A percentile compares a stretch with the other conserved stretches of the same genome.
Evolutionary conservation across 2,797 vertebrate species (phyloP).

Genomic region (Hipposideros larvatus): DNA sequence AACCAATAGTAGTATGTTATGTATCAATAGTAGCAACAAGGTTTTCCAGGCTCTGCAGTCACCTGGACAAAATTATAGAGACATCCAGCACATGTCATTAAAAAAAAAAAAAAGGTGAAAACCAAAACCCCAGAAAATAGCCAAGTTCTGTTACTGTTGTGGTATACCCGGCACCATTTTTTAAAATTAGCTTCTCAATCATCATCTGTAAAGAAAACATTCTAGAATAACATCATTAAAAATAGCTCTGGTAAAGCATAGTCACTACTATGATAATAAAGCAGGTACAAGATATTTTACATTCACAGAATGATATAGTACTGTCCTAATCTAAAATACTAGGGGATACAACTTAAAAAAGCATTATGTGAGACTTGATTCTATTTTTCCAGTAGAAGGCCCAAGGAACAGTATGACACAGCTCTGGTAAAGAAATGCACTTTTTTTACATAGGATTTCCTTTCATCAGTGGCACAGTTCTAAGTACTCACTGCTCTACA

Average conservation of each 20-base stretch:
- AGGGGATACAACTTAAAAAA: conserved; percentile 89
- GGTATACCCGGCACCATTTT: conserved; percentile 89
- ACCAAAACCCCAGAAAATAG: conserved; percentile 87
- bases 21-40: conserved; percentile 90
- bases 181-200: conserved; percentile 87
- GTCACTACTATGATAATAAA: conserved; percentile 89
- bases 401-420: conserved; percentile 81
- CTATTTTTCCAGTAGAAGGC: conserved; percentile 88
- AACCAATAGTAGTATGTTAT: conserved; percentile 90
- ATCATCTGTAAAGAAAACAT: conserved; percentile 88
- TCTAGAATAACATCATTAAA: conserved; percentile 91
- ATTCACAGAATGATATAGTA: conserved; percentile 90
- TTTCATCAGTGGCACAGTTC: conserved; percentile 76
- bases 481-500: conserved; percentile 82
- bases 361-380: conserved; percentile 90
- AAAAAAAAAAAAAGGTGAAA: conserved; percentile 85
- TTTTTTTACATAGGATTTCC: conserved; percentile 74
- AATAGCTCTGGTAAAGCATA: conserved; percentile 90
- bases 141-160: conserved; percentile 89
- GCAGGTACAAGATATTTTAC: conserved; percentile 90
- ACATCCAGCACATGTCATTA: conserved; percentile 86
- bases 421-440: conserved; percentile 84
- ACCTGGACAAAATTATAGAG: conserved; percentile 90
- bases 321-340: conserved; percentile 90
- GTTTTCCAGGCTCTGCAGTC: conserved; percentile 90